These are phyloP conservation scores for Rutpela maculata DNA, from an alignment of 2,888 invertebrate species.

Conservation along the genomic window DNA sequence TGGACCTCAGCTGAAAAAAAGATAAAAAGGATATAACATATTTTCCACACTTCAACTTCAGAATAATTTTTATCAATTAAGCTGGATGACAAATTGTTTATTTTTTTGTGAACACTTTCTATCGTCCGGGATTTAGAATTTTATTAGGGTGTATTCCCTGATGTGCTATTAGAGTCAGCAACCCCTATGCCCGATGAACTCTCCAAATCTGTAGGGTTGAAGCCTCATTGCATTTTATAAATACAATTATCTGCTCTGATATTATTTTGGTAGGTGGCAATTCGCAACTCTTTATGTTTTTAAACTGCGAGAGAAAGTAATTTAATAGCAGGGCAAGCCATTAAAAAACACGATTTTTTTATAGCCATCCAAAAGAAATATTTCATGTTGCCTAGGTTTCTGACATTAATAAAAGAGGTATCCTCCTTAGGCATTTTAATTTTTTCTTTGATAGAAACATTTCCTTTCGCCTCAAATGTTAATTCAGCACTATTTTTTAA, in stretches of 20 bases:
- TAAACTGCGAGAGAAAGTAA: background rate
- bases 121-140: slow-evolving; percentile 67
- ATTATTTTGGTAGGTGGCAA: slow-evolving; percentile 20
- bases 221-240: slow-evolving; percentile 63
- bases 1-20: slow-evolving; percentile 50
- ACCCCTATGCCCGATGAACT: slow-evolving; percentile 56
- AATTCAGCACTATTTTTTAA: no score
- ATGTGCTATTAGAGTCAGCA: slow-evolving; percentile 64
- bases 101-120: slow-evolving; percentile 62
- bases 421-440: no score
- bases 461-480: no score
- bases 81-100: slow-evolving; percentile 69
- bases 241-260: slow-evolving; percentile 60
- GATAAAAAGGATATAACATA: slow-evolving; percentile 35
- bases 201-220: slow-evolving; percentile 61
- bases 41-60: slow-evolving; percentile 48
- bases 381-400: background rate
- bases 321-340: background rate
- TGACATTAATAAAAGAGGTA: background rate
- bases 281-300: slow-evolving; percentile 12
- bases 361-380: background rate
- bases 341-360: background rate
- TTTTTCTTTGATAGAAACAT: no score
- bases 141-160: slow-evolving; percentile 70
- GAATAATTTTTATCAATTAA: slow-evolving; percentile 70